Evolutionary conservation across 2,888 invertebrate species (phyloP), one percentile per base, ranked within the genome.

Genomic region (Agrochola circellaris): DNA sequence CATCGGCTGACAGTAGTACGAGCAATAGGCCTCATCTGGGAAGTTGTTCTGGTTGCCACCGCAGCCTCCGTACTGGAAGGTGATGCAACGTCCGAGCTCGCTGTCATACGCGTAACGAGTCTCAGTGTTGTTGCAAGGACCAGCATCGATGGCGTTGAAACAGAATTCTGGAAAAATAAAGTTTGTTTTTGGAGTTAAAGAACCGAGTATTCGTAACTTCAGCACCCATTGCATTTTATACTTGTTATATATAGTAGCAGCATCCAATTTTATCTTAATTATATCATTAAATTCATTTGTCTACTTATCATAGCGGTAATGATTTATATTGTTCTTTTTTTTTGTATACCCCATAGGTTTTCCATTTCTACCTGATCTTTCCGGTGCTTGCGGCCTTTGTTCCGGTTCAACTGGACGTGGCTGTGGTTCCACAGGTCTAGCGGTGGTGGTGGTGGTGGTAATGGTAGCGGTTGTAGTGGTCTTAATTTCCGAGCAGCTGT

Each of bases 31-130:
- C 48, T 97, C 96, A 15, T 97, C 96, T 64, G 97, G 96, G 95
- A 98, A 99, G 92, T 98, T 98, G 93, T 99, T 99, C 69, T 97
- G 96, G 93, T 99, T 99, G 51, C 98, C 98, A 4, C 97, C 97
- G 91, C 99, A 99, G 73, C 99, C 99, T 9, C 98, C 98, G 92
- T 98, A 99, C 69, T 97, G 93, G 96, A 99, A 99, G 89, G 97
- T 97, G 82, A 97, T 97, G 93, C 99, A 99, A 23, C 97, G 97
- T 56, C 98, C 98, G 69, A 97, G 97, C 17, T 94, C 91, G 54
- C 97, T 96, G 91, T 98, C 98, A 93, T 98, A 99, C 91, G 97
- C 98, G 97, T 98, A 99, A 75, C 97, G 97, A 0, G 96, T 93
- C 83, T 95, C 91, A 70, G 95, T 93, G 4, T 97, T 95, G 51